These are phyloP conservation scores for Aradophagus sp. DNA, from an alignment of 1,140 invertebrate genomes.

Conservation along the genomic window DNA sequence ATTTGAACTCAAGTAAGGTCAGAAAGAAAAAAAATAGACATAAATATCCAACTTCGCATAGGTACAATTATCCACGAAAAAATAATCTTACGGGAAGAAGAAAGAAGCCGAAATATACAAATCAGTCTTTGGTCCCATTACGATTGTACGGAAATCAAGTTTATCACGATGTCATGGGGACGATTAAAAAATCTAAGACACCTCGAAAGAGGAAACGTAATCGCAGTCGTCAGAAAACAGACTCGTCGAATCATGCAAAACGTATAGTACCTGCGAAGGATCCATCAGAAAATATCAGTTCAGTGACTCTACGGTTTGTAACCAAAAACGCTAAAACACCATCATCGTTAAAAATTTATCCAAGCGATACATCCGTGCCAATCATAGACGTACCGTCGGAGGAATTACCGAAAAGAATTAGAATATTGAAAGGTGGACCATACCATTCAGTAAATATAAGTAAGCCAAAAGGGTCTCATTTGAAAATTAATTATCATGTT, in stretches of 20 bases:
- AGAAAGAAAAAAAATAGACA: too few species aligned
- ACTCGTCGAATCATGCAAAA: not conserved
- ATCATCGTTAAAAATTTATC: not conserved
- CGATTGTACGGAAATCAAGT: constrained; percentile 59
- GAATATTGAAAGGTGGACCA: constrained; percentile 35
- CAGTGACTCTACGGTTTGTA: constrained; percentile 34
- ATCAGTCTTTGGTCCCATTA: constrained; percentile 32
- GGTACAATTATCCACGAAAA: constrained; percentile 3
- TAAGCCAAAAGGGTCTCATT: constrained; percentile 29
- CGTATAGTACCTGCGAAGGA: not conserved
- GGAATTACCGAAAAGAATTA: constrained; percentile 23
- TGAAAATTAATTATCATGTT: constrained; percentile 32
- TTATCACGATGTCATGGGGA: constrained; percentile 72
- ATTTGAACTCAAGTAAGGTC: too few species aligned
- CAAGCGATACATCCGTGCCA: constrained; percentile 7
- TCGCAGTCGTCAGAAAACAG: not conserved
- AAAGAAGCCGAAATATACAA: constrained; percentile 10
- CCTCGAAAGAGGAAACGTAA: constrained; percentile 17
- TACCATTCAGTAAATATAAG: constrained; percentile 28
- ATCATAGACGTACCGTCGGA: constrained; percentile 23
- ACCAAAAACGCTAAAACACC: not conserved
- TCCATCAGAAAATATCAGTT: constrained; percentile 5
- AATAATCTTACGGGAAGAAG: constrained; percentile 14
- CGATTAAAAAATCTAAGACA: constrained; percentile 62
- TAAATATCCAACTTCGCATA: constrained; percentile 14